Base-by-base conservation (phyloP, 2,797 vertebrate species). In the Cynodonichthys magdalenae region DNA sequence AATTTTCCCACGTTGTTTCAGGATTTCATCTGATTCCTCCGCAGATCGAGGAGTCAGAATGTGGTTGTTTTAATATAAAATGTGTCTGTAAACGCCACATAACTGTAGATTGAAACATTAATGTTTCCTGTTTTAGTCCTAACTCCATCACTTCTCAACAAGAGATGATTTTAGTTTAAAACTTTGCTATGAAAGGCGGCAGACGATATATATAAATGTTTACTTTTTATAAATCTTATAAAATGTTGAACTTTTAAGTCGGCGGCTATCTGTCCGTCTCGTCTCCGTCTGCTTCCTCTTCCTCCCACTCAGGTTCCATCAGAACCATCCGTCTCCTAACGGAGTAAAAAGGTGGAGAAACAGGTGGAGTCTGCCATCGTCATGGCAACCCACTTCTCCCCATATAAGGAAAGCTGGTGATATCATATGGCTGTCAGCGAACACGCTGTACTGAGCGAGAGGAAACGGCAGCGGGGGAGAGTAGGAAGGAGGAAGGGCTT, bases 301-400 rank as follows among this genome's bases (percentile, higher is more conserved):
- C 60, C 65, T 51, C 69, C 65, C 68, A 55, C 74, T 71, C 67
- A 27, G 34, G 75, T 59, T 69, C 68, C 86, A 81, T 84, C 55
- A 63, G 45, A 66, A 54, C 75, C 50, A 46, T 84, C 75, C 44
- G 62, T 84, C 85, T 66, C 77, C 75, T 45, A 48, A 42, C n/a
- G 64, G 69, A 85, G 85, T 79, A 79, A 60, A 77, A 65, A 69
- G 75, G 63, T 45, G 52, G 75, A 54, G 75, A 90, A 92, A 91
- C 95, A 94, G 95, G 94, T 95, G 95, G 95, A 96, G 96, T 95
- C 94, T 90, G 77, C 79, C 77, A 93, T 96, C 94, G 92, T 94
- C 93, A 94, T 91, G 90, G 94, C 84, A 94, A 96, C 95, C 85
- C 82, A 72, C 83, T 46, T 15, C 69, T 74, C 71, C 91, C 92